Base-by-base conservation (phyloP, 2,888 invertebrate genomes). In the Nasonovia ribisnigri region DNA sequence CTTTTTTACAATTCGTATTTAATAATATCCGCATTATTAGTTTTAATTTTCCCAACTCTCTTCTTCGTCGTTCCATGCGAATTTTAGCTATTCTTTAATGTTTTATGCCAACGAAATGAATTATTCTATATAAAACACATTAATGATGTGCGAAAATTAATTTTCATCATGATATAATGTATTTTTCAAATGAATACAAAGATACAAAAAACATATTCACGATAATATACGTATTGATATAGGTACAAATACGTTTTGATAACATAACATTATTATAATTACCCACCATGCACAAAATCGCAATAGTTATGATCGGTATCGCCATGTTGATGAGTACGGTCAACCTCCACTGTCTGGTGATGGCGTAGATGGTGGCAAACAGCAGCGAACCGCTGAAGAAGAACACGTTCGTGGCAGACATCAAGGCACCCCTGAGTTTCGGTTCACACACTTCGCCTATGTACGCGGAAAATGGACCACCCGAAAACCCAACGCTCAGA, bases 381-480 rank as follows among this genome's bases (percentile, higher is more conserved):
- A 90, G 13, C 13, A 90, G 29, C 16, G 48, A 60, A 29, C 93
- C 93, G 60, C 36, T 2, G 77, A 67, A 93, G 51, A n/a, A 93
- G 90, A 93, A 93, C 6, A 93, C 90, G 42, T 90, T 93, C 11
- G 93, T 90, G 0, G 90, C 93, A 1, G 86, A 90, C 89, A 86
- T 93, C 13, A 93, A 48, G 11, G 93, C 86, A 1, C 93, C 93
- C 24, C 93, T 60, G 1, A 93, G 20, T n/a, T 93, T 93, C 0
- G 93, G 93, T n/a, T 93, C 93, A 24, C 93, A 93, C 42, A 93
- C 90, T 13, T 93, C 93, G 24, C 93, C 90, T 4, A 93, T 29
- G 60, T 93, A 93, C 0, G 93, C 54, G 24, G 93, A 48, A 67
- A 84, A 90, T 36, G 93, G 93, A 5, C 93, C 93, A 13, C 93